phyloP scores from a whole-genome alignment of 2,888 invertebrate species.

The Cremastobaeus sp. region DNA sequence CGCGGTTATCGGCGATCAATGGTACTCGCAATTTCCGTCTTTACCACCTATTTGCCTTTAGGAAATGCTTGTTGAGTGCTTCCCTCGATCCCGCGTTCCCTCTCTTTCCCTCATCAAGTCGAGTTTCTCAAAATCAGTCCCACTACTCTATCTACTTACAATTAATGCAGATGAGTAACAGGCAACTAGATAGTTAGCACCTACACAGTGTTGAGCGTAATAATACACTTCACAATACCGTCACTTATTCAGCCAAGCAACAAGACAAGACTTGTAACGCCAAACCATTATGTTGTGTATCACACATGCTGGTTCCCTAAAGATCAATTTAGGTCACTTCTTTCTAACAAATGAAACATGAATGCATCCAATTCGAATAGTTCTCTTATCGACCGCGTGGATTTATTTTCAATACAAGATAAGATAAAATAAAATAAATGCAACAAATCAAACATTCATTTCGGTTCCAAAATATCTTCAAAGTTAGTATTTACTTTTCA shows the following conservation, averaged over 20 bases:
- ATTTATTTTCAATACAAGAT: not conserved
- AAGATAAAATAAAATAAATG: no score
- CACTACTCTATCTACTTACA: conserved; percentile 36
- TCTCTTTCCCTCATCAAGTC: conserved; percentile 3
- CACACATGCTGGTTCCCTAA: conserved; percentile 39
- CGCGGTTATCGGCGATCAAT: conserved; percentile 40
- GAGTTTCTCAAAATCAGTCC: not conserved
- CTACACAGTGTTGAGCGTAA: conserved; percentile 32
- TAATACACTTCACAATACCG: conserved; percentile 33
- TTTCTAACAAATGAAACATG: conserved; percentile 10
- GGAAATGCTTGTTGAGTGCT: conserved; percentile 63
- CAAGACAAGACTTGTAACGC: conserved; percentile 45
- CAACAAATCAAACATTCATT: no score
- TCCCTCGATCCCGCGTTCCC: conserved; percentile 13
- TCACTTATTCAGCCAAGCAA: conserved; percentile 20
- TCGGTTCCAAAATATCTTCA: no score
- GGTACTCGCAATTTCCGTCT: conserved; percentile 69
- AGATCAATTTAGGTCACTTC: conserved; percentile 38
- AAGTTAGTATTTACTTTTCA: no score
- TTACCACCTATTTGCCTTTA: conserved; percentile 69
- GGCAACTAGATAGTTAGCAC: conserved; percentile 49
- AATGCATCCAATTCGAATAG: conserved; percentile 30
- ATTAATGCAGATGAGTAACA: conserved; percentile 44
- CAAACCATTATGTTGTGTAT: conserved; percentile 33
- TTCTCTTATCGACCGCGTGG: not conserved